Evolutionary conservation across 2,888 invertebrate genomes (phyloP).

Genomic region (Scotopteryx bipunctaria): DNA sequence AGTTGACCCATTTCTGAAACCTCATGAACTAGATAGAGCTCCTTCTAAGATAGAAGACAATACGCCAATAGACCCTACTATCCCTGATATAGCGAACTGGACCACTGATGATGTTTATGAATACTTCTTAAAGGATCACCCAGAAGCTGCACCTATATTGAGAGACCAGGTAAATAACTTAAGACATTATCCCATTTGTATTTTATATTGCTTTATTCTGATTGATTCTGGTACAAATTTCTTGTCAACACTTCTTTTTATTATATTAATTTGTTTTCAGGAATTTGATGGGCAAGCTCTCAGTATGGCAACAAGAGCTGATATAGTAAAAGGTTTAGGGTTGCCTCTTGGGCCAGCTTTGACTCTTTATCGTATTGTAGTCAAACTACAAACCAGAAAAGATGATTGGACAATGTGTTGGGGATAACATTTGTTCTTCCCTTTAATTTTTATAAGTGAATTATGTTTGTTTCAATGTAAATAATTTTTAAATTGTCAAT

Average conservation of each 20-base stretch:
- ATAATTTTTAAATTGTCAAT: not conserved
- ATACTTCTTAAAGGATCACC: conserved; percentile 90
- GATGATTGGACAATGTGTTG: conserved; percentile 89
- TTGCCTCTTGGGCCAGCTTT: conserved; percentile 94
- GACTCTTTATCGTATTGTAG: conserved; percentile 91
- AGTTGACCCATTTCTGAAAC: conserved; percentile 72
- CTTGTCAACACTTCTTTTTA: not conserved
- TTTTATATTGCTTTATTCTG: not conserved
- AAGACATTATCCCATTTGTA: not conserved
- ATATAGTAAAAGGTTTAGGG: conserved; percentile 91
- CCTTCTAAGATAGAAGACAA: conserved; percentile 68
- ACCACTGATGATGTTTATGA: conserved; percentile 91
- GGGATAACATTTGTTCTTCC: conserved; percentile 71
- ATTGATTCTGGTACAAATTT: not conserved
- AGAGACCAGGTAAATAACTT: conserved; percentile 93
- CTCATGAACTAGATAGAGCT: conserved; percentile 73
- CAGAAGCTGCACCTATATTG: conserved; percentile 91
- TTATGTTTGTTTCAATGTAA: not conserved
- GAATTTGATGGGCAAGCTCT: conserved; percentile 96
- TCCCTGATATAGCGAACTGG: conserved; percentile 93
- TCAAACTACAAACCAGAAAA: conserved; percentile 90
- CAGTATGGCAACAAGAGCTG: conserved; percentile 91
- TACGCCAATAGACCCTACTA: conserved; percentile 84
- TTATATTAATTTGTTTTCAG: conserved; percentile 66
- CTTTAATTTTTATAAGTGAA: not conserved